phyloP scores from a whole-genome alignment of 35 echinoderm and acorn worm genomes.

The Amphiura filiformis region DNA sequence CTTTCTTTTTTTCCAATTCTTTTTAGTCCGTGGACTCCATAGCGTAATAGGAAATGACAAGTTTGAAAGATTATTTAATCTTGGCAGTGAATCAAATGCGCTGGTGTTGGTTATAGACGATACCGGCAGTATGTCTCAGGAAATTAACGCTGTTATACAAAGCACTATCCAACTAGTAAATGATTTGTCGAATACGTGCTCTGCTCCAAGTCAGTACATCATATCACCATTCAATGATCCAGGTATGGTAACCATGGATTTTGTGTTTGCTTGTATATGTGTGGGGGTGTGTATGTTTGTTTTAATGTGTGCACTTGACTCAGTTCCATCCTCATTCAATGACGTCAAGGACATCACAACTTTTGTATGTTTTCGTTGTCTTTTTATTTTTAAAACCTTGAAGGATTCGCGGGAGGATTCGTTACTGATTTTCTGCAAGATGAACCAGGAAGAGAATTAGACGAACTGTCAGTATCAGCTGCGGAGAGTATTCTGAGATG shows the following conservation, averaged over 20 bases:
- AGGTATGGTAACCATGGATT: neutral
- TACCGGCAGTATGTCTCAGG: constrained; percentile 10
- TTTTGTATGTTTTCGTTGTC: neutral
- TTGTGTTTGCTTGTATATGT: no score
- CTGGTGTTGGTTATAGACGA: constrained; percentile 22
- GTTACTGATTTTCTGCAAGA: neutral
- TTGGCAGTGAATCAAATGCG: constrained; percentile 18
- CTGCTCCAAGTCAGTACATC: constrained; percentile 10
- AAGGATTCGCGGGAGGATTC: neutral
- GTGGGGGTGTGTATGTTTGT: no score
- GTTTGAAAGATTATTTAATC: constrained; percentile 16
- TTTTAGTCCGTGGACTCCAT: neutral
- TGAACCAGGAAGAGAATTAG: neutral
- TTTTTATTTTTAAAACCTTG: neutral
- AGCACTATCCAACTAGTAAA: constrained; percentile 3
- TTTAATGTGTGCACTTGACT: no score
- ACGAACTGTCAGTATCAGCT: neutral
- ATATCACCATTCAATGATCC: constrained; percentile 39
- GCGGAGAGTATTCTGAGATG: no score
- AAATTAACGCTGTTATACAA: constrained; percentile 19
- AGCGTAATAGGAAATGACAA: neutral
- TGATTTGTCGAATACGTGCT: neutral
- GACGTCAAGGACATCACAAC: neutral
- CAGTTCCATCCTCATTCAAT: no score
- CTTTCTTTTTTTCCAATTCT: no score